These are phyloP conservation scores for Allophyes oxyacanthae DNA, from an alignment of 2,888 invertebrate genomes.

Conservation along the genomic window DNA sequence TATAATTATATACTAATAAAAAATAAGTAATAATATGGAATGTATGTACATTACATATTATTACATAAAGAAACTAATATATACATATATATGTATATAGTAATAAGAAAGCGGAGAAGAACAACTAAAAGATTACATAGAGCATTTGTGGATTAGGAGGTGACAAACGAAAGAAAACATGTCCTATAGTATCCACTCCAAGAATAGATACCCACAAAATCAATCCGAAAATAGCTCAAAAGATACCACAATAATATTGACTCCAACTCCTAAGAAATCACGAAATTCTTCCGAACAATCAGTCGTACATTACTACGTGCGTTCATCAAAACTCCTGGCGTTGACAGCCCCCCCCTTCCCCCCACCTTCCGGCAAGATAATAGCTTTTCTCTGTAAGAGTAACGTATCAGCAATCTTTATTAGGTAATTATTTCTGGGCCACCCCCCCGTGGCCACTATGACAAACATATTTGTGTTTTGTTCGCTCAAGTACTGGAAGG, in stretches of 20 bases:
- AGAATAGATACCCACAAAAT: background rate
- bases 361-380: slow-evolving; percentile 54
- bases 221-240: background rate
- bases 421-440: slow-evolving; percentile 69
- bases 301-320: slow-evolving; percentile 50
- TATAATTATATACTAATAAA: too few relatives aligned
- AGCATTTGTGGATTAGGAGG: too few relatives aligned
- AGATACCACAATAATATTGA: slow-evolving; percentile 29
- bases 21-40: too few relatives aligned
- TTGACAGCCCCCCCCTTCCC: slow-evolving; percentile 45
- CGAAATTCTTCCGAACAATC: slow-evolving; percentile 41
- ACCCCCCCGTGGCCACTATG: slow-evolving; percentile 55
- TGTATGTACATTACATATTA: too few relatives aligned
- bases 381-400: slow-evolving; percentile 65
- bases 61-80: too few relatives aligned
- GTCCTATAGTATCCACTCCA: too few relatives aligned
- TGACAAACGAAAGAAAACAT: too few relatives aligned
- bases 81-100: too few relatives aligned
- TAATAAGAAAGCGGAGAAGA: too few relatives aligned
- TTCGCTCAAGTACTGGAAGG: slow-evolving; percentile 38
- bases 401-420: slow-evolving; percentile 69
- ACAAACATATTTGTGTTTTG: slow-evolving; percentile 68
- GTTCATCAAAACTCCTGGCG: slow-evolving; percentile 55
- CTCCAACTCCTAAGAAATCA: slow-evolving; percentile 32
- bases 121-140: too few relatives aligned